Evolutionary conservation across 2,113 vertebrate species (phyloP), one percentile per base, ranked within the genome.

Genomic region (Craseonycteris thonglongyai): DNA sequence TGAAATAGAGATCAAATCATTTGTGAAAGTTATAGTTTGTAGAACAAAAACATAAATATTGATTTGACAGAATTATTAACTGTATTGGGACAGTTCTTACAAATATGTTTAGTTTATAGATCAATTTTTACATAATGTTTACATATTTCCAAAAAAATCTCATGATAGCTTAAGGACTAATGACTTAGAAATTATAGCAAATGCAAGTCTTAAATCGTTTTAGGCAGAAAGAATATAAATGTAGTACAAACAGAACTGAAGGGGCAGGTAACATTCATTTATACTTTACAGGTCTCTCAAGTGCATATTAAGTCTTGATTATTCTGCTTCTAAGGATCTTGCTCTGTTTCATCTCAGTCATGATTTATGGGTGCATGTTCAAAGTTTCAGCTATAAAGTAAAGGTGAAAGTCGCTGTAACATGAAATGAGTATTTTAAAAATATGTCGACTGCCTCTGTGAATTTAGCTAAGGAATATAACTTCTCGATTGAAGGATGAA

Each of bases 201-300:
- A 93, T 76, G 30, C 3, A 95, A 96, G 16, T 79, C 49, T 82
- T 95, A 94, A 84, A 89, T 89, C 90, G 91, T 95, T 88, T 92
- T 88, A 96, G 65, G n/a, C 14, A 80, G 83, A 89, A 95, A 74
- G 21, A 88, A 66, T 95, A 10, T 83, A 91, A 94, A 82, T 49
- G 82, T 82, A 94, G 86, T 75, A 63, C 8, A 95, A 79, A 65
- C 21, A 94, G 16, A 93, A 84, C 76, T 79, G 45, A 80, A 96
- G 40, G 56, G 40, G 4, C 35, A 91, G 22, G 35, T 58, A 91
- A 45, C 68, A 85, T 89, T 92, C 28, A 65, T 89, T 71, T 19
- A 86, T 69, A 80, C 22, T 94, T 68, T 59, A 35, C 1, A 42
- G 26, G 24, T 79, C 35, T 96, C 54, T 91, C 72, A 75, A 86